Base-by-base conservation (phyloP, 1,140 invertebrate species). In the Yoshiicerus persimilis region DNA sequence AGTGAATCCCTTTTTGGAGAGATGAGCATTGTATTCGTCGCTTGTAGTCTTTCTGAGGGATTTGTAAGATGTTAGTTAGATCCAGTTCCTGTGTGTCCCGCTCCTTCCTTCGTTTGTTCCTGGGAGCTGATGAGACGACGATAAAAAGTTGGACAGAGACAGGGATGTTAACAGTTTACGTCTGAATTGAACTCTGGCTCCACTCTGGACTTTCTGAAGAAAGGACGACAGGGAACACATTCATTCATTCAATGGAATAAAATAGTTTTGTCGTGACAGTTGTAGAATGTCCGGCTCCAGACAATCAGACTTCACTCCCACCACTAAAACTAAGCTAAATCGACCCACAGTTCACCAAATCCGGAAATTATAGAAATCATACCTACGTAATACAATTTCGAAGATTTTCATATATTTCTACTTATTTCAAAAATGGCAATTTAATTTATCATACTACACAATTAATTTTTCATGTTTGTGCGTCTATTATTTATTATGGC, bases 231-330 rank as follows among this genome's bases (percentile, higher is more conserved):
- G 75, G 32, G 75, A 80, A 80, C 75, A 80, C 75, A 80, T 80
- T 80, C 75, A 80, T 80, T 80, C 75, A 80, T 80, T 36, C 30
- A 80, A 80, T 38, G 75, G 32, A 30, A 80, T 80, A 80, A 80
- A 80, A 80, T 80, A 80, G 75, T 80, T 77, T 56, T 80, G 75
- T 80, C 30, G 75, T 36, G 75, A 80, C 75, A 80, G 75, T 80
- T 80, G 75, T 80, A 80, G 75, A 80, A 80, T 80, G 75, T 80
- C 75, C 75, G n/a, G 32, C 32, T 80, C 32, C 32, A 25, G 64
- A 25, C 27, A 30, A 25, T 80, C 32, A 36, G 75, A 80, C 75
- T 80, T 80, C 32, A 34, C 75, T 38, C 20, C 32, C 20, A 70
- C 11, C 16, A 56, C 47, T 56, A n/a, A 56, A 56, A 70, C 66